These are phyloP conservation scores for Nicator chloris DNA, from an alignment of 2,113 vertebrate genomes.

Conservation along the genomic window DNA sequence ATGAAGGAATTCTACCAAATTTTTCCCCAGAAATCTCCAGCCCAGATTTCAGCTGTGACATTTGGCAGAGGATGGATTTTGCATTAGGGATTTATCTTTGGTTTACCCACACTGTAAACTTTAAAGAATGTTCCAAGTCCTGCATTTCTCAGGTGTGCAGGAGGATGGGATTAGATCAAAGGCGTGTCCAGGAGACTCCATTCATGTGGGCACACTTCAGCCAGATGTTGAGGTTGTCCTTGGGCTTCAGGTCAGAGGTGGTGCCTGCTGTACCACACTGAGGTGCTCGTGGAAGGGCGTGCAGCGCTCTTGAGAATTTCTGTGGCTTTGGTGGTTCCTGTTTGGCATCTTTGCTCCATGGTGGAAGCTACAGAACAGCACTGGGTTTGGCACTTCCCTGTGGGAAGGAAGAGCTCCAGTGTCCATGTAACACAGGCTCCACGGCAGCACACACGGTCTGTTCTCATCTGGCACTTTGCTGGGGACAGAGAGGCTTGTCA, in stretches of 20 bases:
- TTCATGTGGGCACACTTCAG: not conserved
- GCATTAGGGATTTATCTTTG: not conserved
- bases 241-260: not conserved
- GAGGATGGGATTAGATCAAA: not conserved
- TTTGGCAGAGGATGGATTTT: not conserved
- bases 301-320: not conserved
- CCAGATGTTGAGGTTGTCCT: not conserved
- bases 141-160: not conserved
- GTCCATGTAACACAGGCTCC: not conserved
- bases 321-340: not conserved
- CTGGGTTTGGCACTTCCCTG: not conserved
- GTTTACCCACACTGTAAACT: not conserved
- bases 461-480: fast-evolving
- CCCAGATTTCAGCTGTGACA: not conserved
- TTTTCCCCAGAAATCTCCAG: not conserved
- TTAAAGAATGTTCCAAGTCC: not conserved
- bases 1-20: not conserved
- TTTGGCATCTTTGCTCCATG: not conserved
- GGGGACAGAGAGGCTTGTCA: not conserved
- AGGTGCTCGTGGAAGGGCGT: not conserved
- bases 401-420: not conserved
- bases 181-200: not conserved
- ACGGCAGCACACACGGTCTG: fast-evolving
- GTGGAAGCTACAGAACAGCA: not conserved
- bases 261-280: not conserved